phyloP scores from a whole-genome alignment of 1,140 invertebrate species.

The Nephila pilipes region DNA sequence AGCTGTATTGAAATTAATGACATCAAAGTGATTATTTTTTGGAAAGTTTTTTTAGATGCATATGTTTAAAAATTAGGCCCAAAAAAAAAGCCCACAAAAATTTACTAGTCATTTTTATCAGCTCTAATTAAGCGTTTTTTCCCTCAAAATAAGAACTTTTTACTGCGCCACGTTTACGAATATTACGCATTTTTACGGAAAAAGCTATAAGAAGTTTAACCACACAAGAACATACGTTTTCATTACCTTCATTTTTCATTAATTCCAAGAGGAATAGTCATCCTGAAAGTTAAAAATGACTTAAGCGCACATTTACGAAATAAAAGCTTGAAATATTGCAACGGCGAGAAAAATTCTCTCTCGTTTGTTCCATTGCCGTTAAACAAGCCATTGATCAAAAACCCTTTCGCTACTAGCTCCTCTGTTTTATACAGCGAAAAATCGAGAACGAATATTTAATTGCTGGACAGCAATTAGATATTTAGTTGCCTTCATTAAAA shows the following conservation, averaged over 20 bases:
- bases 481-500: constrained; percentile 50
- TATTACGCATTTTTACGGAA: neutral
- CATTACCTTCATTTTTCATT: constrained; percentile 45
- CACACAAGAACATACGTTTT: constrained; percentile 5
- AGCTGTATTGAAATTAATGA: neutral
- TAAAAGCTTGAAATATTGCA: constrained; percentile 38
- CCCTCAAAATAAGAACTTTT: neutral
- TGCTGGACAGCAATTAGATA: constrained; percentile 37
- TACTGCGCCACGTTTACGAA: neutral
- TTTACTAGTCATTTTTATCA: constrained; percentile 33
- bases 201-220: constrained; percentile 25
- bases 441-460: constrained; percentile 36
- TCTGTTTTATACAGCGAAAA: constrained; percentile 7
- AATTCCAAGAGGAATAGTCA: constrained; percentile 4
- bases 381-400: constrained; percentile 41
- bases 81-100: neutral
- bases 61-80: neutral
- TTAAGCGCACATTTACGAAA: constrained; percentile 18
- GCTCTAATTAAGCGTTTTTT: neutral
- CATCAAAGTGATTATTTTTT: neutral
- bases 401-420: neutral
- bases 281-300: constrained; percentile 50
- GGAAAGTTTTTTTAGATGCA: neutral
- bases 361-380: constrained; percentile 2
- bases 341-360: neutral